Base-by-base conservation (phyloP, 2,113 vertebrate species). In the Sebastes fasciatus region DNA sequence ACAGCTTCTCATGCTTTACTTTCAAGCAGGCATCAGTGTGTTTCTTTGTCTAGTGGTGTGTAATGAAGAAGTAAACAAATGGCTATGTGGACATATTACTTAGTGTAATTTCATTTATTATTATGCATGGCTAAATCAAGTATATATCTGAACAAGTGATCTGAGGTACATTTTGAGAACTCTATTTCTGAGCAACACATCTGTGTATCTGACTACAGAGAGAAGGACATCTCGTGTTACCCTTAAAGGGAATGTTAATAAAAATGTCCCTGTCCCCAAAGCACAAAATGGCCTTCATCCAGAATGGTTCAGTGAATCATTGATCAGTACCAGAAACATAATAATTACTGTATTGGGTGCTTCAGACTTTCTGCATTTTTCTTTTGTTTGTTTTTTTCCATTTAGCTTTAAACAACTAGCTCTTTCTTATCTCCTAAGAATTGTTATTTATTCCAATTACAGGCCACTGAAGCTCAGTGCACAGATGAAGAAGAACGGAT, bases 91-190 rank as follows among this genome's bases (percentile, higher is more conserved):
- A 70, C 69, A 67, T n/a, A 42, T 40, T 8, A 46, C 55, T 62
- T 21, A 58, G 26, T 74, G 46, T n/a, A 40, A 67, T 72, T 78
- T 68, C 64, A 77, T 81, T 78, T 82, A 71, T 85, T 84, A 79
- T 75, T 62, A 78, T 48, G 45, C 54, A 46, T 65, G 74, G 68
- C 78, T 86, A 89, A 79, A 87, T 84, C 19, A 79, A 80, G 66
- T 54, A 72, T 78, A 69, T 84, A 69, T 84, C 48, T 46, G 76
- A 62, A 69, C 34, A 74, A 21, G 58, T 62, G 63, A 64, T 90
- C 61, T 87, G 86, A 90, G 88, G 89, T 91, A 85, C 82, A 84
- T 72, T 76, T 73, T 68, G 64, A 83, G 14, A 82, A 80, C 19
- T 77, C 60, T 72, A 43, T 84, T 66, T 88, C 8, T 79, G 76